A percentile compares a stretch with the other conserved stretches of the same genome.
Conservation (phyloP, 92 coral and sea anemone genomes). For the Parazoanthus atlanticus region DNA sequence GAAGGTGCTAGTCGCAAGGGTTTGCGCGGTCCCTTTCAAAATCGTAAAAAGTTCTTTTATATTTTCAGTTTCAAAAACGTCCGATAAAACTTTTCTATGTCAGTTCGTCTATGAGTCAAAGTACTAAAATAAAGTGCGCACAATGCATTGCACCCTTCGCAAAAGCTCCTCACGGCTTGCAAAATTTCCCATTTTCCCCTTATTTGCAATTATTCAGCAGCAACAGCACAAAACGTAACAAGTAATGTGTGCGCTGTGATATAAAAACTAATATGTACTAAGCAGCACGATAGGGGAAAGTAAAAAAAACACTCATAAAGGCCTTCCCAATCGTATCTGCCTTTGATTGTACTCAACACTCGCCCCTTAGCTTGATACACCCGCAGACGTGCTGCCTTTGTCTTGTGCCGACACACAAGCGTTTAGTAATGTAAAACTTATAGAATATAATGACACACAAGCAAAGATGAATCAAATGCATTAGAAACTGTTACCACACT, state of each 20-base stretch:
- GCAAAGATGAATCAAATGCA: too few species aligned
- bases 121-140: slow-evolving; percentile 17
- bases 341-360: slow-evolving; percentile 14
- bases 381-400: slow-evolving; percentile 15
- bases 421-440: too few species aligned
- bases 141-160: slow-evolving; percentile 28
- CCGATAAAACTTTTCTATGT: slow-evolving; percentile 15
- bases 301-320: slow-evolving; percentile 17
- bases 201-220: slow-evolving; percentile 29
- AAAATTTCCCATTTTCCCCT: slow-evolving; percentile 11
- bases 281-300: background rate
- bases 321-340: slow-evolving; percentile 20
- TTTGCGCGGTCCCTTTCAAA: slow-evolving; percentile 31
- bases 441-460: too few species aligned
- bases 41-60: slow-evolving; percentile 16
- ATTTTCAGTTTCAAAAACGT: slow-evolving; percentile 8
- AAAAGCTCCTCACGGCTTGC: slow-evolving; percentile 32
- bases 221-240: slow-evolving; percentile 23
- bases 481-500: too few species aligned
- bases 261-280: slow-evolving; percentile 28
- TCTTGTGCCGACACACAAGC: background rate
- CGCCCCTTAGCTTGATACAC: slow-evolving; percentile 20
- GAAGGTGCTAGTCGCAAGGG: slow-evolving; percentile 20
- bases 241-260: slow-evolving; percentile 21
- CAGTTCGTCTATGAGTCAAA: slow-evolving; percentile 17